Base-by-base conservation (phyloP, 2,888 invertebrate species). In the Dorcus parallelipipedus region DNA sequence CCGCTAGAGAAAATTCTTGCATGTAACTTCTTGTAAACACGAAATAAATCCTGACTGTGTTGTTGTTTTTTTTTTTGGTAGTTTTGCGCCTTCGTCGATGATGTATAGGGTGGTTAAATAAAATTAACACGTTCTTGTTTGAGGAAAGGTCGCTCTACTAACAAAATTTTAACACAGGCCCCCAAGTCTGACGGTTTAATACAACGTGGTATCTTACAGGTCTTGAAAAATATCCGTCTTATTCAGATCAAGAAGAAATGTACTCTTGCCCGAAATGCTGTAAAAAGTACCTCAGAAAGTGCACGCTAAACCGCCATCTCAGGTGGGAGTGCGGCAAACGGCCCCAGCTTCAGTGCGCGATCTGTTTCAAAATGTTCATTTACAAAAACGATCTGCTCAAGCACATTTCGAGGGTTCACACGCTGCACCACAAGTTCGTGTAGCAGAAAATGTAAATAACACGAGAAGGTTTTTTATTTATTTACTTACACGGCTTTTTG, bases 261-360 rank as follows among this genome's bases (percentile, higher is more conserved):
- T 42, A 56, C 71, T 72, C 74, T 3, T 82, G 82, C 64, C 76
- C 78, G 9, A 79, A 75, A 55, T 82, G 82, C 63, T 73, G 74
- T 42, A 78, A 81, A 60, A 73, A 78, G 41, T 82, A 82, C 69
- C 79, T 79, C 58, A 79, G 81, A 64, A 75, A 78, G 67, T 81
- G 81, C 67, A 82, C 81, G 4, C 68, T 82, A 1, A 78, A 74
- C 59, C 72, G 82, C 8, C 83, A 83, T 64, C 68, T 80, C 56
- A 72, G 75, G 41, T 78, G 81, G 58, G 83, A 83, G 63, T 83
- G 83, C 64, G 82, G 82, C 5, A 79, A 80, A 61, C 80, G 80
- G 57, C 80, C 81, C 3, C 66, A 74, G 40, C 78, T 75, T 62
- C 68, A 67, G 26, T 84, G 84, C 65, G 80, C 69, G 3, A 26